Conservation (phyloP, 2,888 invertebrate species). For the Mesorhabditis belari region DNA sequence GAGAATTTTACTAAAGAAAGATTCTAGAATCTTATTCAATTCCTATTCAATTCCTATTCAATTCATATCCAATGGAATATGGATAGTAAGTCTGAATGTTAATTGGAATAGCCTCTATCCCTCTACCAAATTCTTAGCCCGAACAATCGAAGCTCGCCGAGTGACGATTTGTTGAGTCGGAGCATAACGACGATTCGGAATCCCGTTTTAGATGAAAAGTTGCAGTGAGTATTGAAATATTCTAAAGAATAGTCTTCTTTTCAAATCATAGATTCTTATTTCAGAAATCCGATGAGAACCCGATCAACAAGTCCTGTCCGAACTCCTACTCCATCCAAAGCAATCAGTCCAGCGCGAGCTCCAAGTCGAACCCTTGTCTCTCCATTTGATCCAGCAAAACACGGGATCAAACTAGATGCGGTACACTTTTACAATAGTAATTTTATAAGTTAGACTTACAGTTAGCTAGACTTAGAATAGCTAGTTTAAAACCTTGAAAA, state of each 20-base stretch:
- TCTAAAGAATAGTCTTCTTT: background rate
- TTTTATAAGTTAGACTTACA: background rate
- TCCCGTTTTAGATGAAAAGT: background rate
- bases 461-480: no score
- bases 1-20: no score
- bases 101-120: background rate
- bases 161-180: background rate
- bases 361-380: background rate
- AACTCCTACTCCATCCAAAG: no score
- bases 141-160: background rate
- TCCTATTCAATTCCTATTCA: no score
- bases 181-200: background rate
- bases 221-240: background rate
- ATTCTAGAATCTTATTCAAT: no score
- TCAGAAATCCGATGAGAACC: no score
- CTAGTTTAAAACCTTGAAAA: no score
- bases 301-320: no score
- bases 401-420: background rate
- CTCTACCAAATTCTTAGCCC: no score
- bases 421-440: background rate
- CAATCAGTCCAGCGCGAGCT: background rate
- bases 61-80: background rate
- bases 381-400: background rate
- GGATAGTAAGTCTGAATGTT: background rate
- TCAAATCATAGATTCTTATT: no score